A percentile compares a stretch with the other conserved stretches of the same genome.
These are phyloP conservation scores for Cynopterus brachyotis DNA, from an alignment of 2,113 vertebrate genomes.

Conservation along the genomic window DNA sequence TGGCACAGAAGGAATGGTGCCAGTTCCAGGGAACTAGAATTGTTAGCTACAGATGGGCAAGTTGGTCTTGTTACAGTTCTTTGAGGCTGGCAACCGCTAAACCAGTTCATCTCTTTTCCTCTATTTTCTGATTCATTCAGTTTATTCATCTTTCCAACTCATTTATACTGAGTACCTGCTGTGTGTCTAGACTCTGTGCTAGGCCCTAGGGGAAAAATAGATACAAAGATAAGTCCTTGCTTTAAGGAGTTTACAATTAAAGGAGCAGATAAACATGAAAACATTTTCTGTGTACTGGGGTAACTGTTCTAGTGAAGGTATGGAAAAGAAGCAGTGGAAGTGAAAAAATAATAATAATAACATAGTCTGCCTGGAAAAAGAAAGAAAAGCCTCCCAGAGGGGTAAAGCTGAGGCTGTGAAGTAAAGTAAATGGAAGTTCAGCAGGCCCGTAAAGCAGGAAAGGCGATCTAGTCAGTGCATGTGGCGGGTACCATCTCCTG, in stretches of 20 bases:
- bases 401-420: neutral
- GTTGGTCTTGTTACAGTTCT: neutral
- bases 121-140: neutral
- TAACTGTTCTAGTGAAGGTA: neutral
- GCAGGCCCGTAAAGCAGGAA: neutral
- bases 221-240: neutral
- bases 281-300: neutral
- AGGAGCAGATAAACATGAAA: neutral
- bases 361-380: neutral
- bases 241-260: neutral
- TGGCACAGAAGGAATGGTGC: neutral
- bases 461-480: neutral
- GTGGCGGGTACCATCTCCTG: neutral
- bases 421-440: neutral
- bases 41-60: neutral
- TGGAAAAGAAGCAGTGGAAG: neutral
- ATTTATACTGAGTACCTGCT: neutral
- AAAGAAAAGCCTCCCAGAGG: neutral
- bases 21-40: slow-evolving; percentile 7
- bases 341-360: neutral
- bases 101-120: neutral
- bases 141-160: neutral
- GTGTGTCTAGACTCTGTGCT: neutral
- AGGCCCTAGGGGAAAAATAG: neutral
- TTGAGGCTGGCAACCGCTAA: neutral